These are phyloP conservation scores for Leucosticte australis DNA, from an alignment of 2,113 vertebrate species.

Conservation along the genomic window DNA sequence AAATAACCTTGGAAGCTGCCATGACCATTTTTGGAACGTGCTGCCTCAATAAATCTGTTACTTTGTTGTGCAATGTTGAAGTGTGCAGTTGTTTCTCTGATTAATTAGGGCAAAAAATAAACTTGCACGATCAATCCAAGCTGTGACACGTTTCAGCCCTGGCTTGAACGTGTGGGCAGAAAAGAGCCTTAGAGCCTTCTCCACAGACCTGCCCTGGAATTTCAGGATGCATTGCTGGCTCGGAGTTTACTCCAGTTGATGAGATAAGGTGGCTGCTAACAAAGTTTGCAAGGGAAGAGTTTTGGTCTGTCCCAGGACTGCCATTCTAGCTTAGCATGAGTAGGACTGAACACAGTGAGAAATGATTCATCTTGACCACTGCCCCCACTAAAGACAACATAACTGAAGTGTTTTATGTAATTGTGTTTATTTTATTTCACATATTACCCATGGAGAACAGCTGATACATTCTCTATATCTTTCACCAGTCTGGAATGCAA, in stretches of 20 bases:
- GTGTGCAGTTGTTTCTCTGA: conserved; percentile 61
- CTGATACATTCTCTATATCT: conserved; percentile 77
- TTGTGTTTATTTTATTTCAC: conserved; percentile 75
- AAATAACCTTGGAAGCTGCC: conserved; percentile 58
- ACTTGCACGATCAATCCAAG: conserved; percentile 43
- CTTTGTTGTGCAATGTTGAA: conserved; percentile 62
- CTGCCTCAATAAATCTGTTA: conserved; percentile 58
- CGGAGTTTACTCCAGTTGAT: neutral
- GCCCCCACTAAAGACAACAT: neutral
- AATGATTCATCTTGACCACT: neutral
- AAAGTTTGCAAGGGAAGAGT: neutral
- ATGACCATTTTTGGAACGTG: conserved; percentile 36
- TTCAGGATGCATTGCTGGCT: neutral
- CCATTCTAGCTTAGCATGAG: neutral
- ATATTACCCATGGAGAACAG: conserved; percentile 79
- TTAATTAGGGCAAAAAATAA: conserved; percentile 69
- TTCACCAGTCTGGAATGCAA: conserved; percentile 74
- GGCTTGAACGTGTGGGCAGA: conserved; percentile 10
- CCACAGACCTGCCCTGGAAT: neutral
- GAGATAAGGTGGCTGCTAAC: neutral
- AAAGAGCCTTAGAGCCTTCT: neutral
- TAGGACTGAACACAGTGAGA: neutral
- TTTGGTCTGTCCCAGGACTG: neutral
- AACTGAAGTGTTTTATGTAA: conserved; percentile 11
- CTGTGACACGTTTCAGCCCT: conserved; percentile 55